Evolutionary conservation across 2,888 invertebrate genomes (phyloP), one percentile per base, ranked within the genome.

Genomic region (Leptinotarsa rubiginosa): DNA sequence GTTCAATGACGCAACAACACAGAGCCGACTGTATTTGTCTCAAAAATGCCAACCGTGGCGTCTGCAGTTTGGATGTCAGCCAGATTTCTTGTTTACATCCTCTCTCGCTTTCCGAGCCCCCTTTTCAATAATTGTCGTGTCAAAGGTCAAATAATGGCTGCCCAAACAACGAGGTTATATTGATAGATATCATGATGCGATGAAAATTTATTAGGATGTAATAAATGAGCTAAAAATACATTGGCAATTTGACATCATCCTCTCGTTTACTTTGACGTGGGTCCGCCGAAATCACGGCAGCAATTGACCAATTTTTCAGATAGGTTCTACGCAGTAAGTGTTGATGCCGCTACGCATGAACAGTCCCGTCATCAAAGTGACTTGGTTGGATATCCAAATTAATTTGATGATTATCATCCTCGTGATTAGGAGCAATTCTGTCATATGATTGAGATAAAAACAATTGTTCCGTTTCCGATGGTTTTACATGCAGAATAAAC

Each of bases 81-180:
- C 76, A 74, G 69, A 49, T 65, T 64, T 73, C 70, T 64, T 74
- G 73, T 77, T 77, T 77, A 77, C 74, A 70, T 69, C 49, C 65
- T 62, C 56, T 54, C 62, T 12, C 54, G 22, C 56, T 56, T 56
- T 47, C 20, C 69, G 56, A 54, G 54, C 64, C 52, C 47, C 54
- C 66, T 47, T 22, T 50, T 25, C 16, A 22, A 25, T 52, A 66
- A 72, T 25, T n/a, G 20, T 20, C 47, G 64, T 50, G 73, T 69
- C 65, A 69, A 69, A 59, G 72, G 72, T 72, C 75, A 59, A 66
- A 64, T 52, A 66, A 22, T 59, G 66, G 47, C 67, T 64, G 69
- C 47, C 67, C 31, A 70, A 66, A 66, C 62, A 64, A 70, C 59
- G 64, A 56, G 41, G 47, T 70, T 71, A 70, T 31, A 72, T 69